Conservation (phyloP, 2,113 vertebrate species). For the Bombycilla garrulus region DNA sequence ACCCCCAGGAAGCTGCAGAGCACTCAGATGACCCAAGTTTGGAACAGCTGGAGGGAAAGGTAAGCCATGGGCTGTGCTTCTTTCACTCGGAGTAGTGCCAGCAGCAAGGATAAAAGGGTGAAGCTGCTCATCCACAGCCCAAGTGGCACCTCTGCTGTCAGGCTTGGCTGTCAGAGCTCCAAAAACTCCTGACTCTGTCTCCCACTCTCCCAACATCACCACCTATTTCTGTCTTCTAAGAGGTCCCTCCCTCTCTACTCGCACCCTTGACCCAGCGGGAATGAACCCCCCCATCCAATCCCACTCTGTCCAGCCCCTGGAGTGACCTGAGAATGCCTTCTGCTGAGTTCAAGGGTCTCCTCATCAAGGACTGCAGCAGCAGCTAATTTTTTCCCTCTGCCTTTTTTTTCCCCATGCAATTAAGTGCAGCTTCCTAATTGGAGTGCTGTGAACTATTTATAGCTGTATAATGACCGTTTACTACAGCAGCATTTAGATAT, state of each 20-base stretch:
- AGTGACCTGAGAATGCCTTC: background rate
- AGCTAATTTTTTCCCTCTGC: background rate
- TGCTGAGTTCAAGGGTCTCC: background rate
- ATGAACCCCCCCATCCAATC: background rate
- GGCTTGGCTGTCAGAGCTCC: background rate
- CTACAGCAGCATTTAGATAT: background rate
- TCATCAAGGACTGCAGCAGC: background rate
- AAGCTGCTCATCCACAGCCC: background rate
- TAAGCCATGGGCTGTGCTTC: background rate
- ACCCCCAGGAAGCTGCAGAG: fast-evolving
- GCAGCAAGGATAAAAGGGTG: background rate
- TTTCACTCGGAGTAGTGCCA: background rate
- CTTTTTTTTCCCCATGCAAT: background rate
- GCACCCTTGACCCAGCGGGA: background rate
- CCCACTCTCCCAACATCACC: background rate
- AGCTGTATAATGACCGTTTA: background rate
- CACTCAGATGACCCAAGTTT: fast-evolving
- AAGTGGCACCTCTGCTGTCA: fast-evolving
- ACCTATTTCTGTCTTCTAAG: background rate
- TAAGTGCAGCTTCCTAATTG: constrained; percentile 27
- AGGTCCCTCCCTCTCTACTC: background rate
- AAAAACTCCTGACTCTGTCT: fast-evolving
- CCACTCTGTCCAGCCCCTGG: background rate
- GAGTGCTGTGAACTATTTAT: constrained; percentile 25
- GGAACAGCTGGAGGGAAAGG: background rate